Percentiles rank a stretch among this genome's conserved stretches.
phyloP scores from a whole-genome alignment of 2,797 vertebrate species.

The Gymnocypris eckloni region DNA sequence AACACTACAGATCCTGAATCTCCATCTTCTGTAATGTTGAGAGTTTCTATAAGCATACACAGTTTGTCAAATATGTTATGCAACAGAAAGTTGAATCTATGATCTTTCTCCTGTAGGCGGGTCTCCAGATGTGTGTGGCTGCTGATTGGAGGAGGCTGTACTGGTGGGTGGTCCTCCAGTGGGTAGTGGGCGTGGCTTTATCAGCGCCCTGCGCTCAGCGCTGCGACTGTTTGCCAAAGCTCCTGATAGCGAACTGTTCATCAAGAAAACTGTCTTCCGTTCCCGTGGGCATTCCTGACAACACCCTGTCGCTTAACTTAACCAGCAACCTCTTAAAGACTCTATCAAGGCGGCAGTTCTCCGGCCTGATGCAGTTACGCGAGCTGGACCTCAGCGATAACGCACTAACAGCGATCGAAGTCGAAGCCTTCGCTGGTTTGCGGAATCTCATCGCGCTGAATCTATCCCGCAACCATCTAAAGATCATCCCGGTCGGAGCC shows the following conservation, averaged over 20 bases:
- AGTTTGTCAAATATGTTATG: neutral
- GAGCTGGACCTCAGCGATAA: slow-evolving; percentile 87
- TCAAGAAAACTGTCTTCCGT: slow-evolving; percentile 72
- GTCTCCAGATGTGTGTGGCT: slow-evolving; percentile 75
- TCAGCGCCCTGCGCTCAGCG: slow-evolving; percentile 73
- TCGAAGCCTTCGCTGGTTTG: slow-evolving; percentile 81
- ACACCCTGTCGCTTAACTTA: slow-evolving; percentile 78
- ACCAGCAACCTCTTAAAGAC: slow-evolving; percentile 81
- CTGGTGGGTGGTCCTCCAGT: slow-evolving; percentile 72
- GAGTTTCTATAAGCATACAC: neutral
- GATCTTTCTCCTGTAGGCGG: slow-evolving; percentile 63
- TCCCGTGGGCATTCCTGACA: slow-evolving; percentile 73
- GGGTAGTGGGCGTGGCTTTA: slow-evolving; percentile 63
- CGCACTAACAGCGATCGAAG: slow-evolving; percentile 72
- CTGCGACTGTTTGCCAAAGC: slow-evolving; percentile 78
- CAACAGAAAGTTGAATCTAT: neutral
- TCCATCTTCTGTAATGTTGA: neutral
- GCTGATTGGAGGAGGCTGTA: slow-evolving; percentile 67
- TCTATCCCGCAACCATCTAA: slow-evolving; percentile 81
- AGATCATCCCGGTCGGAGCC: slow-evolving; percentile 80
- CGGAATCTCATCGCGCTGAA: slow-evolving; percentile 75
- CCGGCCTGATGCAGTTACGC: slow-evolving; percentile 72
- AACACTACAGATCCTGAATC: neutral
- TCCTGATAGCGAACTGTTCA: slow-evolving; percentile 80
- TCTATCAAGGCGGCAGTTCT: slow-evolving; percentile 79